Evolutionary conservation across 2,113 vertebrate species (phyloP), one percentile per base, ranked within the genome.

Genomic region (Chitala chitala): DNA sequence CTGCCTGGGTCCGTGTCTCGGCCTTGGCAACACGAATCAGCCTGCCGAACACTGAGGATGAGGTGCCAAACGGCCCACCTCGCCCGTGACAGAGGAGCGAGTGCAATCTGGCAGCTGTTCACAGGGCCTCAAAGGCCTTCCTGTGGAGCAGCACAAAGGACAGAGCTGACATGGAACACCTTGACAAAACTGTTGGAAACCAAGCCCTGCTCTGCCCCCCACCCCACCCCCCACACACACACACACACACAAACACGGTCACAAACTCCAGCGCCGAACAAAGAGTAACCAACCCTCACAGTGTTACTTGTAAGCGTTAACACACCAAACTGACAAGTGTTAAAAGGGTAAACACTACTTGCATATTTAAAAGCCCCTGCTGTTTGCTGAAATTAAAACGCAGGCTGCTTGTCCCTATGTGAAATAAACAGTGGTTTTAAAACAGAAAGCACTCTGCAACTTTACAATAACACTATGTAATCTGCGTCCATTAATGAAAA

Each of bases 151-250:
- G 29, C 22, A 71, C 44, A 71, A 58, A 70, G 51, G 53, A 40
- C 40, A 48, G 51, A 46, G 20, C 42, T 9, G 54, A 50, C 42
- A 36, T 44, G 56, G 73, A 63, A 68, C 75, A 77, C 71, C 54
- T 73, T 54, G 71, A 77, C 65, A 77, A 73, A 58, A 70, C 72
- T 0, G 44, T n/a, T 5, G 22, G 54, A 31, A 26, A 22, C 7
- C 58, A 12, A 15, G 17, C 40, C 53, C 42, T 1, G 51, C 38
- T n/a, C 8, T 15, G 36, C 17, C 51, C 13, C 15, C 24, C 22
- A 12, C 59, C 33, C 38, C 61, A n/a, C 38, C 31, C 72, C 42
- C 0, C 56, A 24, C 31, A 65, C 59, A 50, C 56, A 15, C 58
- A 42, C 73, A 68, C 63, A 56, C 53, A 72, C 70, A 72, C 70